Evolutionary conservation across 2,113 vertebrate species (phyloP).

Genomic region (Ictidomys tridecemlineatus): DNA sequence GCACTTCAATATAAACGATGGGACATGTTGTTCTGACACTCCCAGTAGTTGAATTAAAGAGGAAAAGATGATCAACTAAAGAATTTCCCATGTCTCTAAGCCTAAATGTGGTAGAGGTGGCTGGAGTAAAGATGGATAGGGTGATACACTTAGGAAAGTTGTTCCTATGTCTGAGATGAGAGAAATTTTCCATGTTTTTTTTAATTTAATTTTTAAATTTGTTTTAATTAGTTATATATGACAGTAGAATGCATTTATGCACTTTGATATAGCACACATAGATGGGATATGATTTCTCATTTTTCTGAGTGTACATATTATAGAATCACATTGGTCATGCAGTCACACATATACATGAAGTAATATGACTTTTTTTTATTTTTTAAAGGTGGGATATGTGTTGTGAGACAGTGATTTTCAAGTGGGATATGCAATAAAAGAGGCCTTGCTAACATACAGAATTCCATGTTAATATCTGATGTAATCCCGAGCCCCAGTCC

Average conservation of each 20-base stretch:
- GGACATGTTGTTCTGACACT: not conserved
- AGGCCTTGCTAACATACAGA: not conserved
- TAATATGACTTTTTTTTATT: not conserved
- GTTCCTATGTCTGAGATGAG: not conserved
- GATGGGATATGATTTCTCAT: no score
- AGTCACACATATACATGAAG: no score
- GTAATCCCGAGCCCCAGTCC: no score
- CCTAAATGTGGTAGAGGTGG: not conserved
- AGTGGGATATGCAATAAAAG: not conserved
- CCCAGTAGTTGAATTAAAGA: not conserved
- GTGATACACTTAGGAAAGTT: not conserved
- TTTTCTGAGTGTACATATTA: no score
- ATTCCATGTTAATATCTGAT: not conserved
- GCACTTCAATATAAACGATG: not conserved
- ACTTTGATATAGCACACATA: no score
- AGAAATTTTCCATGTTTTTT: not conserved
- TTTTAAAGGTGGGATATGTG: not conserved
- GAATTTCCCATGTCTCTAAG: not conserved
- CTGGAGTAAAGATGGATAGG: not conserved
- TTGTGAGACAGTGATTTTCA: not conserved
- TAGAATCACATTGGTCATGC: no score
- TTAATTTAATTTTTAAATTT: not conserved
- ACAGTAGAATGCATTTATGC: no score
- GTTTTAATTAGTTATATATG: no score
- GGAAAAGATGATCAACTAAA: not conserved